Conservation (phyloP, 2,797 vertebrate genomes). For the Myotis daubentonii region DNA sequence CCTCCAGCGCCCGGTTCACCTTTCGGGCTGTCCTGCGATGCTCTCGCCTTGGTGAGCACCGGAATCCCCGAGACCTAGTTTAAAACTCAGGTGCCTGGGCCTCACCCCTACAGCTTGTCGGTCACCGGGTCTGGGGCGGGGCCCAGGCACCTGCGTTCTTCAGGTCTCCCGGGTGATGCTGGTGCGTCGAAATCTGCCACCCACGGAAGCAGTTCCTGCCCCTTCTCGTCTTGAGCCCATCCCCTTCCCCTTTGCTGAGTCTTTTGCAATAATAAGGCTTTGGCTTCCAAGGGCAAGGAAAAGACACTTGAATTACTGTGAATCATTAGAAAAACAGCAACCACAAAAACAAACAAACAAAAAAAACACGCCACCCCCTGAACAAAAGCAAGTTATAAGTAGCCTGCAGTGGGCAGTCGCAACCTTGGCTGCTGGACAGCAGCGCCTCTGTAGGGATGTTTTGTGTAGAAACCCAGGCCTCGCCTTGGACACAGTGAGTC, state of each 20-base stretch:
- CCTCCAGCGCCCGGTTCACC: not conserved
- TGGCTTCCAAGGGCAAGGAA: not conserved
- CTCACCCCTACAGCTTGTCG: not conserved
- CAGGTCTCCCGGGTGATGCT: too few species aligned
- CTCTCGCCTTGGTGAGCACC: not conserved
- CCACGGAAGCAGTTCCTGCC: not conserved
- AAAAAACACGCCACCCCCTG: too few species aligned
- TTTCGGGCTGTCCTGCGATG: not conserved
- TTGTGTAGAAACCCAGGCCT: not conserved
- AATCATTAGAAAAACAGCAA: not conserved
- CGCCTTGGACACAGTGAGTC: not conserved
- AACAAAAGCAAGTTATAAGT: not conserved
- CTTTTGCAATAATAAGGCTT: not conserved
- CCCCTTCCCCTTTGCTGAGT: not conserved
- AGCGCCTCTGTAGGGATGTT: not conserved
- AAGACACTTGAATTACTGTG: not conserved
- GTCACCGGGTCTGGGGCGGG: not conserved
- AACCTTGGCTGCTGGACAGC: not conserved
- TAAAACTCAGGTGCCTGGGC: not conserved
- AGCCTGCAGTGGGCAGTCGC: accelerated
- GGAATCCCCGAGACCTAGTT: not conserved
- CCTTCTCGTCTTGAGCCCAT: not conserved
- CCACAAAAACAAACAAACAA: too few species aligned
- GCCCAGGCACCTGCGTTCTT: not conserved
- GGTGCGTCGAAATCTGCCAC: not conserved